Evolutionary conservation across 2,797 vertebrate genomes (phyloP), one percentile per base, ranked within the genome.

Genomic region (Luscinia luscinia): DNA sequence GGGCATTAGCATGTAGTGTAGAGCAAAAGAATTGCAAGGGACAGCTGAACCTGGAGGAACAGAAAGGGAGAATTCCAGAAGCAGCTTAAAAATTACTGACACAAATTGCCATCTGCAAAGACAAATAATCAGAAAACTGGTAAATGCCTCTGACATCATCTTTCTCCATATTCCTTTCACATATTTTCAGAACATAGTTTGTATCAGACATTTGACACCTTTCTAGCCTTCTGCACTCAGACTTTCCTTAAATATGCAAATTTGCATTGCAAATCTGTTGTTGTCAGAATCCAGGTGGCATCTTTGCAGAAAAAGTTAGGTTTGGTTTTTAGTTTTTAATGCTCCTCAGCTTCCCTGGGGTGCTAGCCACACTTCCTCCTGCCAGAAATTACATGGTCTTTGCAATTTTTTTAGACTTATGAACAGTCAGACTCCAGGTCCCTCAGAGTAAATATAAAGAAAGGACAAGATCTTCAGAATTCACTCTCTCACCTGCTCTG

Each of bases 231-330:
- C 41, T 82, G 70, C 34, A 52, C 24, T 70, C 32, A 62, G 34
- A 10, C 46, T 90, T 84, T 81, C 81, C 57, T 57, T 72, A 75
- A 92, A 75, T 51, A 36, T 40, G 9, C 8, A 86, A 41, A 76
- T 92, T 82, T 87, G 78, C 67, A 73, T 63, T 80, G 67, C 63
- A 87, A 90, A 82, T 74, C 38, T 86, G 32, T 12, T 84, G 87
- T 85, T 89, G 38, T 79, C 58, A 76, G 92, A 85, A 92, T 72
- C 41, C 74, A 68, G 68, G 61, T 74, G 61, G 34, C 58, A 77
- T 40, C 45, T 76, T 59, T 79, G 40, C 22, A 36, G 40, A 54
- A 85, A 59, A 36, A 36, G 15, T 2, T 26, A 8, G 9, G 2
- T 54, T 70, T 62, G 8, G 19, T 7, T 1, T 79, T n/a, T 6